phyloP scores from a whole-genome alignment of 1,140 invertebrate genomes.

The Drosophila erecta region DNA sequence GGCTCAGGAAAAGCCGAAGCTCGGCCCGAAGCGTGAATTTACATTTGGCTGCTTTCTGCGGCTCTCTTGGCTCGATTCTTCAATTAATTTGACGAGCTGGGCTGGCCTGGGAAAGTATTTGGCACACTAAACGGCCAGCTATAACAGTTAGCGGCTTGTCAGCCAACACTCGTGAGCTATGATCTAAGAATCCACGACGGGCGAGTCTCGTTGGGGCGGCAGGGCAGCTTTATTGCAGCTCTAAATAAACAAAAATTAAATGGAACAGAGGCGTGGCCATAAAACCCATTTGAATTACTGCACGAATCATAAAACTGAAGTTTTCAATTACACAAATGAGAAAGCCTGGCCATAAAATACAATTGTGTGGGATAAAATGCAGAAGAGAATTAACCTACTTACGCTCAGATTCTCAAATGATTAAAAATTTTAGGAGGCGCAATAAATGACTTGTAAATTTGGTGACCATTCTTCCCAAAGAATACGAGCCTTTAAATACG shows the following conservation, averaged over 20 bases:
- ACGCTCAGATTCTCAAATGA: too few relatives aligned
- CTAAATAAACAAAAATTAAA: conserved; percentile 25
- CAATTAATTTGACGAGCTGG: conserved; percentile 67
- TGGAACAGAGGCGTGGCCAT: conserved; percentile 8
- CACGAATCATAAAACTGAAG: neutral
- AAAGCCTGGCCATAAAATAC: conserved; percentile 1
- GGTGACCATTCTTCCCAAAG: too few relatives aligned
- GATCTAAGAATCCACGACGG: conserved; percentile 44
- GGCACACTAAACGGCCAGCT: conserved; percentile 75
- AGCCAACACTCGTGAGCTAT: conserved; percentile 36
- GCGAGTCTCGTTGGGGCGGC: conserved; percentile 17
- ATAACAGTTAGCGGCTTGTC: conserved; percentile 68
- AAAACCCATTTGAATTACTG: conserved; percentile 4
- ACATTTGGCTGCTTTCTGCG: conserved; percentile 33
- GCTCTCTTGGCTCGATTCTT: conserved; percentile 58
- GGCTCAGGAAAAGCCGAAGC: conserved; percentile 27
- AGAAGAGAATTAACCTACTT: neutral
- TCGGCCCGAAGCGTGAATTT: conserved; percentile 42
- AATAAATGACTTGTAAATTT: too few relatives aligned
- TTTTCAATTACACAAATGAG: neutral
- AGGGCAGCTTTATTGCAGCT: conserved; percentile 17
- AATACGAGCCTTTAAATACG: too few relatives aligned
- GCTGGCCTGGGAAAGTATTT: conserved; percentile 74
- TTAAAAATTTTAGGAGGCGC: too few relatives aligned
- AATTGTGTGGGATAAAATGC: neutral